Conservation (phyloP, 92 coral and sea anemone species). For the Muricea muricata region DNA sequence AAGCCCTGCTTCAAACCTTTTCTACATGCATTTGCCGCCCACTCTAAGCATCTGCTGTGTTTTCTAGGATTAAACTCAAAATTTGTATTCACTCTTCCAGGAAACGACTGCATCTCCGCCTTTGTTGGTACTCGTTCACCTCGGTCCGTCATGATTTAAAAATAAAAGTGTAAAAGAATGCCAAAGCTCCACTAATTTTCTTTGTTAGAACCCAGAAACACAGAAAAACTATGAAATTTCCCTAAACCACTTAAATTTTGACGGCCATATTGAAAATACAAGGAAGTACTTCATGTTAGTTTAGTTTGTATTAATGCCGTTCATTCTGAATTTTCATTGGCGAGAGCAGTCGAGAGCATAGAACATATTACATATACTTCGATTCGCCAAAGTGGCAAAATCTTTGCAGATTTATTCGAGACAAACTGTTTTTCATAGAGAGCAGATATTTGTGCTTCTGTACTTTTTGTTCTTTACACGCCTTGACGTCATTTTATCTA, state of each 20-base stretch:
- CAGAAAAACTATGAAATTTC: not conserved
- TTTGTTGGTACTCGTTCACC: constrained; percentile 40
- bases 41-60: constrained; percentile 73
- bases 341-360: too few relatives aligned
- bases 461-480: too few relatives aligned
- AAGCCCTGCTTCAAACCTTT: constrained; percentile 69
- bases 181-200: too few relatives aligned
- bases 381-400: too few relatives aligned
- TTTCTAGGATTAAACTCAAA: constrained; percentile 62
- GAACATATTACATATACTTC: too few relatives aligned
- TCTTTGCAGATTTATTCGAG: too few relatives aligned
- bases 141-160: constrained; percentile 71
- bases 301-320: not conserved
- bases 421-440: too few relatives aligned
- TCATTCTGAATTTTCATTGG: too few relatives aligned
- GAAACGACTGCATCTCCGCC: constrained; percentile 62
- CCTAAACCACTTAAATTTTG: not conserved
- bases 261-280: not conserved
- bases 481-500: too few relatives aligned
- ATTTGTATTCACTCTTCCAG: constrained; percentile 39
- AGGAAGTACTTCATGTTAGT: constrained; percentile 4
- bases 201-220: not conserved
- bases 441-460: too few relatives aligned
- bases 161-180: not conserved
- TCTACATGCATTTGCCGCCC: constrained; percentile 71